Evolutionary conservation across 2,888 invertebrate genomes (phyloP).

Genomic region (Pogonocherus hispidulus): DNA sequence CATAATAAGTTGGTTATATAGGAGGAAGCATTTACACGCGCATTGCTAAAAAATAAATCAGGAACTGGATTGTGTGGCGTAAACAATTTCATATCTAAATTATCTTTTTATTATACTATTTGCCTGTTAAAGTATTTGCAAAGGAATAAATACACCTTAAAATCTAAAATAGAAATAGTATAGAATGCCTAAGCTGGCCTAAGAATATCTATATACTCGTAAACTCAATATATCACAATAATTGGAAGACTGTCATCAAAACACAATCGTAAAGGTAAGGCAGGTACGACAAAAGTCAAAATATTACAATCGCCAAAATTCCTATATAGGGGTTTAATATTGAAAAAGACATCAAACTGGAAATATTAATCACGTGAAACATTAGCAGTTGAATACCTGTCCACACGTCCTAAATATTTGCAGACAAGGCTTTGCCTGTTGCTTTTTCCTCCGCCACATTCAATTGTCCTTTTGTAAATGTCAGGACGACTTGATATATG

Average conservation of each 20-base stretch:
- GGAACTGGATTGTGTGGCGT: no score
- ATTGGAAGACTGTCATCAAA: slow-evolving; percentile 8
- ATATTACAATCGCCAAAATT: slow-evolving; percentile 41
- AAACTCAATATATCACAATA: slow-evolving; percentile 7
- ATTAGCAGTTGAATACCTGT: slow-evolving; percentile 55
- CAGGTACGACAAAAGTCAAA: slow-evolving; percentile 39
- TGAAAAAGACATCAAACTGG: slow-evolving; percentile 43
- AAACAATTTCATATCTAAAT: no score
- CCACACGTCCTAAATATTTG: slow-evolving; percentile 59
- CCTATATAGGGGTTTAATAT: slow-evolving; percentile 39
- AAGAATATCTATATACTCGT: no score
- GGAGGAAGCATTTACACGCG: no score
- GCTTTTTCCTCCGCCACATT: slow-evolving; percentile 50
- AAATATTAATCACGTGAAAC: slow-evolving; percentile 52
- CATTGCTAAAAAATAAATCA: no score
- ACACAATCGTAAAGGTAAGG: slow-evolving; percentile 18
- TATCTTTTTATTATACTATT: no score
- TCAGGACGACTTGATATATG: slow-evolving; percentile 48
- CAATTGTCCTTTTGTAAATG: slow-evolving; percentile 48
- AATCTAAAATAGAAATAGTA: no score
- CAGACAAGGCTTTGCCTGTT: slow-evolving; percentile 51
- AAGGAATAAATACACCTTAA: no score
- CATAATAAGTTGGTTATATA: no score
- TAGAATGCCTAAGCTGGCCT: no score
- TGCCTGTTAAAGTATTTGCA: no score